Base-by-base conservation (phyloP, 2,888 invertebrate genomes). In the Megalurothrips usitatus region DNA sequence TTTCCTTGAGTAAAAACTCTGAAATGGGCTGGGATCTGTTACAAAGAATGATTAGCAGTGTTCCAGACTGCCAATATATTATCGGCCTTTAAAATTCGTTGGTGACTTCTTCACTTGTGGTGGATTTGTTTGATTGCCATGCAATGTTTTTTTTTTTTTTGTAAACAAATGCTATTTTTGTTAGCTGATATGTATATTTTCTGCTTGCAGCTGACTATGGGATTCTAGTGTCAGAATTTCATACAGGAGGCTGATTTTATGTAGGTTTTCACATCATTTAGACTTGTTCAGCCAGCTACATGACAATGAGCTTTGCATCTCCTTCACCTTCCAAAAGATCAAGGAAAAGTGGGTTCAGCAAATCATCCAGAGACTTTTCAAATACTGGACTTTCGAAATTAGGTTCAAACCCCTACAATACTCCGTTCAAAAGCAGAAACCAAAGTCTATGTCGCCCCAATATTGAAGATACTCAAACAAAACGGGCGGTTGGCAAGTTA, bases 251-350 rank as follows among this genome's bases (percentile, higher is more conserved):
- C 34, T 43, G 34, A 43, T 43, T 43, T 43, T 43, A 43, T 43
- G 34, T 43, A 43, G 6, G 34, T 43, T 6, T 6, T 2, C 34
- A 43, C 2, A 43, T 43, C 34, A 43, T 43, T 6, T 4, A 43
- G 34, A 43, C 34, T 43, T 43, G 34, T 43, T 43, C 6, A 43
- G 34, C 34, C 34, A 43, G 34, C 34, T 43, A 43, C 6, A 43
- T 43, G 82, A 82, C 84, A 84, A 84, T 82, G 83, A 43, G 78
- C 48, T 80, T 80, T 26, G 2, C 26, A 68, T 47, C 63, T 9
- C 68, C 68, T 75, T 75, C 68, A 75, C 68, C 68, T 12, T 26
- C 68, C 26, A 75, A 75, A 75, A 23, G 26, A 26, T 12, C 23
- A 12, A 75, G 68, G 12, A 75, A 12, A 10, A 75, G 26, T 23